These are phyloP conservation scores for Leucophenga montana DNA, from an alignment of 2,888 invertebrate species.

Conservation along the genomic window DNA sequence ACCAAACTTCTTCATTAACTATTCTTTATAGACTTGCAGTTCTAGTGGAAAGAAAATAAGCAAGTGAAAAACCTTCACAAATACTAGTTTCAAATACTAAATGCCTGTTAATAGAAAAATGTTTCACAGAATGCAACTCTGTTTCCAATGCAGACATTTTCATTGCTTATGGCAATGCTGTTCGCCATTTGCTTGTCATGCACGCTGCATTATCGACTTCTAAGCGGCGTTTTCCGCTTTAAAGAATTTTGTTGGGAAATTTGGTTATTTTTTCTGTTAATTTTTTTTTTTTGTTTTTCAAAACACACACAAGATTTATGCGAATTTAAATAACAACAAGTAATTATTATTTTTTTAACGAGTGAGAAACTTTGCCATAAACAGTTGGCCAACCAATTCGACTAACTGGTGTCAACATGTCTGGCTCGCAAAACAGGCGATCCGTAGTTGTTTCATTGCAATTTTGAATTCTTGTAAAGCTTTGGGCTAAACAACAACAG, in stretches of 20 bases:
- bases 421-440: conserved; percentile 50
- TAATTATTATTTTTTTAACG: conserved; percentile 6
- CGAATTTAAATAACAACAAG: conserved; percentile 28
- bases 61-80: too few relatives aligned
- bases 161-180: background rate
- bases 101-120: too few relatives aligned
- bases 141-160: too few relatives aligned
- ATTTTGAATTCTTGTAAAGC: conserved; percentile 39
- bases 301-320: conserved; percentile 14
- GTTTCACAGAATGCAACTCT: too few relatives aligned
- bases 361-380: conserved; percentile 13
- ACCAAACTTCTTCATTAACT: too few relatives aligned
- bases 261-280: background rate
- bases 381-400: conserved; percentile 2
- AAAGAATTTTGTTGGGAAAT: background rate
- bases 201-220: conserved; percentile 14
- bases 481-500: conserved; percentile 7
- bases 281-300: background rate
- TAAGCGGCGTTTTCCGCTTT: background rate
- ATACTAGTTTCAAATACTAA: too few relatives aligned
- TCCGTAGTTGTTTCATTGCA: conserved; percentile 1
- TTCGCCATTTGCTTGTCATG: background rate
- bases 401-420: conserved; percentile 61
- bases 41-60: too few relatives aligned
- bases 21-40: too few relatives aligned